These are phyloP conservation scores for Crotalus horridus DNA, from an alignment of 2,113 vertebrate species.

Conservation along the genomic window DNA sequence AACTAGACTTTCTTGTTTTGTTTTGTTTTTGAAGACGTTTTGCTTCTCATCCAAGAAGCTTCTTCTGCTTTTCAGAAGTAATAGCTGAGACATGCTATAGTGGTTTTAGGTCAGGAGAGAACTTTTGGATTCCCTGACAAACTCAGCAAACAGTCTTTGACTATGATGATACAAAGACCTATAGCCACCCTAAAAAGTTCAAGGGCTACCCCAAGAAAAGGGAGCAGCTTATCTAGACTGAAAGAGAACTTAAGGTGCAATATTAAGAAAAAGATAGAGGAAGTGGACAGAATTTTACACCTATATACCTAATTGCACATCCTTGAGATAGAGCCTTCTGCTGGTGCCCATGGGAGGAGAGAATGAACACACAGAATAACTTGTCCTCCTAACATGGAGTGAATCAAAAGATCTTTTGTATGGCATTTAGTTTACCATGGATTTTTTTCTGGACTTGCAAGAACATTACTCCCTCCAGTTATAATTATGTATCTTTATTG, in stretches of 20 bases:
- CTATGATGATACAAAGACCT: neutral
- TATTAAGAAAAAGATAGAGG: neutral
- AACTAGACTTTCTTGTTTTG: too few species aligned
- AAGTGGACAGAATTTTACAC: neutral
- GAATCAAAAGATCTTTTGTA: neutral
- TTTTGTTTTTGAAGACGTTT: too few species aligned
- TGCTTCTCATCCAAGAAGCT: too few species aligned
- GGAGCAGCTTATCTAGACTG: neutral
- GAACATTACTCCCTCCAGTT: neutral
- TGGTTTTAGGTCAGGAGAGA: neutral
- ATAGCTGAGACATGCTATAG: neutral
- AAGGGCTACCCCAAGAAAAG: neutral
- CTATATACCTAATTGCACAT: neutral
- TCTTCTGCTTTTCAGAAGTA: neutral
- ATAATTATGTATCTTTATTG: neutral
- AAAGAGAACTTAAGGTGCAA: neutral
- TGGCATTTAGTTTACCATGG: neutral
- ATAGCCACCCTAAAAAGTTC: neutral
- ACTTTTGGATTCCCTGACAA: neutral
- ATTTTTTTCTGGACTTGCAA: too few species aligned
- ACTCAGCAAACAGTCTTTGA: neutral
- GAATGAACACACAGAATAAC: neutral
- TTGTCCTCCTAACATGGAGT: neutral
- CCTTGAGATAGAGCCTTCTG: neutral
- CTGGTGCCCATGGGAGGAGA: neutral